Percentiles rank a stretch among this genome's conserved stretches.
Conservation (phyloP, 2,888 invertebrate species). For the Polymixis flavicincta region DNA sequence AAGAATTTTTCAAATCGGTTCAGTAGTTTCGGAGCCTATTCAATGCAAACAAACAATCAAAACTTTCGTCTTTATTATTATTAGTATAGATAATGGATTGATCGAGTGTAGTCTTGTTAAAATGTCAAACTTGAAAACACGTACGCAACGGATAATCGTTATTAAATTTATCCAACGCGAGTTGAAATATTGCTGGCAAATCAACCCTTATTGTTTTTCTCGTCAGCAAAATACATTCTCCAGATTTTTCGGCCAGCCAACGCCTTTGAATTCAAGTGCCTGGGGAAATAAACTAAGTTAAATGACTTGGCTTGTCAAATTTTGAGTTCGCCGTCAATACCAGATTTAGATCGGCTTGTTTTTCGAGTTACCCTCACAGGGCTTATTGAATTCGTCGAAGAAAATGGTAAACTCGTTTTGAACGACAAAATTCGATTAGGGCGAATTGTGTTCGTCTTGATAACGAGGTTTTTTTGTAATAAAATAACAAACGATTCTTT, state of each 20-base stretch:
- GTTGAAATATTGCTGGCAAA: not conserved
- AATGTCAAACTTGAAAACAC: not conserved
- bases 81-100: too few species aligned
- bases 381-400: slow-evolving; percentile 67
- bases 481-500: slow-evolving; percentile 60
- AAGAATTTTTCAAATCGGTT: too few species aligned
- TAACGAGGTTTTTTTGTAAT: slow-evolving; percentile 61
- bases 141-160: not conserved
- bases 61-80: too few species aligned
- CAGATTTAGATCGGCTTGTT: slow-evolving; percentile 61
- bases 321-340: slow-evolving; percentile 57
- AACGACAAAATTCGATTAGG: slow-evolving; percentile 64
- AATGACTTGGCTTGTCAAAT: slow-evolving; percentile 63
- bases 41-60: too few species aligned
- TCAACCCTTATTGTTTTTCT: slow-evolving; percentile 23
- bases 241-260: slow-evolving; percentile 17
- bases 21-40: too few species aligned
- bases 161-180: not conserved
- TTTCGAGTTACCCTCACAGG: slow-evolving; percentile 49
- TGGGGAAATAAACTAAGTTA: slow-evolving; percentile 61
- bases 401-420: slow-evolving; percentile 67
- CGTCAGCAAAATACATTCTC: slow-evolving; percentile 13
- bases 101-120: slow-evolving; percentile 2
- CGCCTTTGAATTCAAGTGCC: slow-evolving; percentile 38
- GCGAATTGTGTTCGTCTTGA: slow-evolving; percentile 56